phyloP scores from a whole-genome alignment of 2,113 vertebrate genomes.

The Jaculus jaculus region DNA sequence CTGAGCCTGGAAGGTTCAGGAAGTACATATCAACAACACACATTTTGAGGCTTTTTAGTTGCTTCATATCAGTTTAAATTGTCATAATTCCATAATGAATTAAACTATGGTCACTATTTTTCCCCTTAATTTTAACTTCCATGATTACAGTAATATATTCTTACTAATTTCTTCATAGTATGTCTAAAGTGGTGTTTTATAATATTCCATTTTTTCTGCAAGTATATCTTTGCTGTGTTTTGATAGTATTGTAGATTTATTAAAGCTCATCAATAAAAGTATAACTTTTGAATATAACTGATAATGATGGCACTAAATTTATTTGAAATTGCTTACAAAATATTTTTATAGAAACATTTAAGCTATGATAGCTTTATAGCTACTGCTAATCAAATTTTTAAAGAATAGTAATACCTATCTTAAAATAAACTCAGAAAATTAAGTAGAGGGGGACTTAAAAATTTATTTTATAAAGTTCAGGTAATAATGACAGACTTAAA shows the following conservation, averaged over 20 bases:
- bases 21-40: too few relatives aligned
- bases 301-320: not conserved
- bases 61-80: not conserved
- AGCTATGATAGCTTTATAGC: not conserved
- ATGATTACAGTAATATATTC: not conserved
- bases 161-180: not conserved
- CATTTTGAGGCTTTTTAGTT: not conserved
- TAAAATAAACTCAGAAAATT: not conserved
- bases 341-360: not conserved
- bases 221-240: not conserved
- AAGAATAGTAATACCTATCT: not conserved
- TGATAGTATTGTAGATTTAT: not conserved
- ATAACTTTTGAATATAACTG: not conserved
- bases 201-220: not conserved
- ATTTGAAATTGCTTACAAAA: conserved; percentile 14
- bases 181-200: not conserved
- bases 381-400: not conserved
- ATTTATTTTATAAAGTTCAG: not conserved
- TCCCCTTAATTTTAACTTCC: not conserved
- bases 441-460: not conserved
- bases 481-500: not conserved
- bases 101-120: not conserved
- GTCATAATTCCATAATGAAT: not conserved
- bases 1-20: too few relatives aligned
- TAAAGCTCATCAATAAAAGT: not conserved